Evolutionary conservation across 2,113 vertebrate genomes (phyloP).

Genomic region (Uropsilus gracilis): DNA sequence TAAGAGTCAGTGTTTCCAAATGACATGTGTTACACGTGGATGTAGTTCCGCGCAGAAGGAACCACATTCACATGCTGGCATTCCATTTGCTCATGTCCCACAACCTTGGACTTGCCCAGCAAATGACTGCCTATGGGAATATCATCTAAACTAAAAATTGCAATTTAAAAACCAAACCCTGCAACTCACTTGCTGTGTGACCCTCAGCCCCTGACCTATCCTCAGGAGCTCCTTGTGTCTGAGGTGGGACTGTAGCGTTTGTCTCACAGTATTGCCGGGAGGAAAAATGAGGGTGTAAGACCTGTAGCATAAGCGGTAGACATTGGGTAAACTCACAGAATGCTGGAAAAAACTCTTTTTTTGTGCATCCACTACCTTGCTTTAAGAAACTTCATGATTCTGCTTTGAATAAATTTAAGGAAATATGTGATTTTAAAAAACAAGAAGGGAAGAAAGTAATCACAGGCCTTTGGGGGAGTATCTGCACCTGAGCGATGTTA

Average conservation of each 20-base stretch:
- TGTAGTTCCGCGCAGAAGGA: background rate
- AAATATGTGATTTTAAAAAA: background rate
- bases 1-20: background rate
- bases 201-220: background rate
- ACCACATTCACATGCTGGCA: background rate
- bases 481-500: background rate
- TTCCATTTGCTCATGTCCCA: background rate
- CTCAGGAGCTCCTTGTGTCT: background rate
- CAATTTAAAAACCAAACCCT: background rate
- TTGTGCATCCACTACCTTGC: background rate
- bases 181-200: background rate
- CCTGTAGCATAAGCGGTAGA: background rate
- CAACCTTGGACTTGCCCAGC: background rate
- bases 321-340: background rate
- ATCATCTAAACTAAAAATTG: background rate
- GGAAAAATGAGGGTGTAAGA: background rate
- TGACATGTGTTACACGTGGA: background rate
- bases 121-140: background rate
- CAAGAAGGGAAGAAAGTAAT: background rate
- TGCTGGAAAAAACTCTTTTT: background rate
- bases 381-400: conserved; percentile 38
- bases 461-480: background rate
- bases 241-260: background rate
- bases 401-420: conserved; percentile 51
- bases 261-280: background rate